A percentile compares a stretch with the other conserved stretches of the same genome.
phyloP scores from a whole-genome alignment of 2,797 vertebrate species.

The Myotis findleyi region DNA sequence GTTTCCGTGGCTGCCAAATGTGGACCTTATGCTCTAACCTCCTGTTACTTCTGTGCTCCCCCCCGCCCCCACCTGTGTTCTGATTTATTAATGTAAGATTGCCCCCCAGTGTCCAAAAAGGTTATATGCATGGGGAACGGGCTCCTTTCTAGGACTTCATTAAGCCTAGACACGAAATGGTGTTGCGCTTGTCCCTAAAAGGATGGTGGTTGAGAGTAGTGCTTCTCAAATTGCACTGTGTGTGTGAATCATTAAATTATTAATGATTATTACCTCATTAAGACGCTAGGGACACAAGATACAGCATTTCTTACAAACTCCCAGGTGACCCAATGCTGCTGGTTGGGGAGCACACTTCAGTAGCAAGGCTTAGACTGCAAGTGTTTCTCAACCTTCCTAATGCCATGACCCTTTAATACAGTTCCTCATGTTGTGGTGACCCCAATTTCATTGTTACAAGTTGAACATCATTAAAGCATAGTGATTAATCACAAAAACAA shows the following conservation, averaged over 20 bases:
- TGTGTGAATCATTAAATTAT: not conserved
- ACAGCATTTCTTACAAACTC: not conserved
- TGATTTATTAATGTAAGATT: constrained; percentile 38
- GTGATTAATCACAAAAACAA: no score
- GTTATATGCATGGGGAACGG: not conserved
- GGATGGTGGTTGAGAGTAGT: not conserved
- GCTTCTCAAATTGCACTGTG: not conserved
- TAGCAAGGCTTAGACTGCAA: not conserved
- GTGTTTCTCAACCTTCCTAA: no score
- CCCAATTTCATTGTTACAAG: no score
- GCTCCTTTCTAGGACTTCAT: not conserved
- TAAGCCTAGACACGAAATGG: not conserved
- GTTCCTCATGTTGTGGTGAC: no score
- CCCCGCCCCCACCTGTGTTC: not conserved
- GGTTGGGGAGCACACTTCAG: not conserved
- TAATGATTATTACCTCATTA: not conserved
- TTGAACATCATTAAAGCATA: no score
- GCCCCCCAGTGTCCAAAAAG: constrained; percentile 19
- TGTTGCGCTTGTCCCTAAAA: not conserved
- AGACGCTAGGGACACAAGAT: not conserved
- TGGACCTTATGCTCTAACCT: not conserved
- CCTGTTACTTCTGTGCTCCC: not conserved
- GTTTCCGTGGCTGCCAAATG: not conserved
- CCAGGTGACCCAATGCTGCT: not conserved
- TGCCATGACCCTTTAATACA: no score